Conservation (phyloP, 2,797 vertebrate species). For the Pipistrellus pygmaeus region DNA sequence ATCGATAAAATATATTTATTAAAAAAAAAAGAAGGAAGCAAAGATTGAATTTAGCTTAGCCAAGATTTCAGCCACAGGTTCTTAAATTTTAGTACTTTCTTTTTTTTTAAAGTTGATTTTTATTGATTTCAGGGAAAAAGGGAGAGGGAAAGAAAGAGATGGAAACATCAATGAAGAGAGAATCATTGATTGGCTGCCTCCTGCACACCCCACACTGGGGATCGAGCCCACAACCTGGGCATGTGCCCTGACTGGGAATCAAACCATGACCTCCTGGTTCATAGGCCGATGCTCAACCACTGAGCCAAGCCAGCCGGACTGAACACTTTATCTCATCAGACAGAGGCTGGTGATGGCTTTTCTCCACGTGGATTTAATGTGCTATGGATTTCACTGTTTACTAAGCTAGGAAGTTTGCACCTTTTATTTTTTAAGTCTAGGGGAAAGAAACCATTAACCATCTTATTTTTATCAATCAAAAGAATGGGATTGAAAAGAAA, state of each 20-base stretch:
- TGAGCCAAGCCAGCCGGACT: no score
- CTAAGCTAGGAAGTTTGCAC: background rate
- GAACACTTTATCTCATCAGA: conserved; percentile 9
- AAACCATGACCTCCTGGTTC: no score
- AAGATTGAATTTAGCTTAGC: background rate
- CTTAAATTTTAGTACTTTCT: conserved; percentile 5
- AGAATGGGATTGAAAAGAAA: conserved; percentile 58
- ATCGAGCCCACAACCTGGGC: no score
- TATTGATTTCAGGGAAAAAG: no score
- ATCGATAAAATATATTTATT: no score
- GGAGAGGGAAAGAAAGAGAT: no score
- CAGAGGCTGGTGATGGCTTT: conserved; percentile 6
- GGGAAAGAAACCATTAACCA: conserved; percentile 35
- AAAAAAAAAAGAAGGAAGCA: background rate
- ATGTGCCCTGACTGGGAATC: no score
- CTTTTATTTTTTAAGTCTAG: background rate
- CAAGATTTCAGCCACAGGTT: background rate
- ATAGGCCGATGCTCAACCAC: no score
- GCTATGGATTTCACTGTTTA: background rate
- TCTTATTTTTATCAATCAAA: conserved; percentile 70
- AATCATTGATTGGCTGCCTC: no score
- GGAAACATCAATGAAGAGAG: no score
- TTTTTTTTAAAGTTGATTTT: background rate
- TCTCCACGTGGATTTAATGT: background rate
- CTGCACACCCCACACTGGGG: no score